Conservation (phyloP, 2,888 invertebrate species). For the Chrysolina haemoptera region DNA sequence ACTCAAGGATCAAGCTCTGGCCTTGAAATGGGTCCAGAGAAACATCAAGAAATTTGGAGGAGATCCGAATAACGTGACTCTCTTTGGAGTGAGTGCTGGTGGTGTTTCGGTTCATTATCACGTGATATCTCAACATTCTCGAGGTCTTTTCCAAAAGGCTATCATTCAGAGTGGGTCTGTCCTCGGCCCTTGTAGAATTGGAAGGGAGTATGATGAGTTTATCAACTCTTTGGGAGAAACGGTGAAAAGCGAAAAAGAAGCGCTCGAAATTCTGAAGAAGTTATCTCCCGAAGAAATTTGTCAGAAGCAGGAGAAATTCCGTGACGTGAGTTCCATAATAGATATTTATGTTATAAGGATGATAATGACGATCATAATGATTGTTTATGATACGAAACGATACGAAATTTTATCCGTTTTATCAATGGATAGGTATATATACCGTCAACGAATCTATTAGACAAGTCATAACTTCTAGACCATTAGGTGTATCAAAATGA, state of each 20-base stretch:
- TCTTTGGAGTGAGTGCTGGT: conserved; percentile 72
- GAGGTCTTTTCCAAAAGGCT: conserved; percentile 54
- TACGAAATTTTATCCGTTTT: too few relatives aligned
- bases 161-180: conserved; percentile 50
- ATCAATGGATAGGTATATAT: too few relatives aligned
- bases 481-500: too few relatives aligned
- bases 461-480: too few relatives aligned
- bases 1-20: conserved; percentile 70
- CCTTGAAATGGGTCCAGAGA: conserved; percentile 70
- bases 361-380: too few relatives aligned
- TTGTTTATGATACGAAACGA: too few relatives aligned
- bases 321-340: conserved; percentile 16
- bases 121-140: conserved; percentile 69
- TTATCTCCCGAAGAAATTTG: conserved; percentile 39
- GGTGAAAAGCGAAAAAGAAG: conserved; percentile 30
- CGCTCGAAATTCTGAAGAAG: conserved; percentile 35
- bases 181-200: conserved; percentile 44
- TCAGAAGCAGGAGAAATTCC: conserved; percentile 22
- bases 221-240: conserved; percentile 34
- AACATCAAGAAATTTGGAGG: conserved; percentile 69
- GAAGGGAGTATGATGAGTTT: conserved; percentile 41
- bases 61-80: conserved; percentile 67
- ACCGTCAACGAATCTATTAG: too few relatives aligned
- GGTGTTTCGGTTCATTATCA: conserved; percentile 69
- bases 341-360: too few relatives aligned